Conservation (phyloP, 2,888 invertebrate genomes). For the Cerceris ruficornis region DNA sequence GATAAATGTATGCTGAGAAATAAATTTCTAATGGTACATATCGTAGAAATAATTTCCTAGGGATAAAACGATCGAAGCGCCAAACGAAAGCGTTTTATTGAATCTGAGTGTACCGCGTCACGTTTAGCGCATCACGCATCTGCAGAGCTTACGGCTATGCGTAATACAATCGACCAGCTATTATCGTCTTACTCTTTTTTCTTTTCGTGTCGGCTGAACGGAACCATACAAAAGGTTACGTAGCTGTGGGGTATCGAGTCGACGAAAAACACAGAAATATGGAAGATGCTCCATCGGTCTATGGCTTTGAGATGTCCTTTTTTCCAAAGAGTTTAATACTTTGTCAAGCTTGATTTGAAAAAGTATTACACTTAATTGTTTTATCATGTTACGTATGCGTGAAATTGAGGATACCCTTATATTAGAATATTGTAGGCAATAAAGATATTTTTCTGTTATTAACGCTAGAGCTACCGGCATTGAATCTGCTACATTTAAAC, state of each 20-base stretch:
- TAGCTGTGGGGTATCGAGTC: neutral
- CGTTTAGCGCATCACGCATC: constrained; percentile 74
- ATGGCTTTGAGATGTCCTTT: neutral
- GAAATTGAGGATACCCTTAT: no score
- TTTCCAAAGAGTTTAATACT: neutral
- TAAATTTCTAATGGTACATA: neutral
- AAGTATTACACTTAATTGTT: no score
- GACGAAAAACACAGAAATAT: neutral
- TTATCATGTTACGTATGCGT: no score
- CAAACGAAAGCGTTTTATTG: neutral
- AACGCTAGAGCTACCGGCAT: no score
- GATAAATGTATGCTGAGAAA: no score
- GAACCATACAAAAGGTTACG: constrained; percentile 20
- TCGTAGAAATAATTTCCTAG: constrained; percentile 9
- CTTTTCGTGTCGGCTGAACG: constrained; percentile 27
- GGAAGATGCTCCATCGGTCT: neutral
- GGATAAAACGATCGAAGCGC: neutral
- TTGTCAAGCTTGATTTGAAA: no score
- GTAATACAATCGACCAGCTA: constrained; percentile 73
- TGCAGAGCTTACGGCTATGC: constrained; percentile 70
- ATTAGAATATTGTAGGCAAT: no score
- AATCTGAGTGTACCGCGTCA: constrained; percentile 53
- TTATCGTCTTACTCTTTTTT: constrained; percentile 54
- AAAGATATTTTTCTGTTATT: no score
- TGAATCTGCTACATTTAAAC: no score